A percentile compares a stretch with the other conserved stretches of the same genome.
These are phyloP conservation scores for Poeciliopsis infans DNA, from an alignment of 2,797 vertebrate species.

Conservation along the genomic window DNA sequence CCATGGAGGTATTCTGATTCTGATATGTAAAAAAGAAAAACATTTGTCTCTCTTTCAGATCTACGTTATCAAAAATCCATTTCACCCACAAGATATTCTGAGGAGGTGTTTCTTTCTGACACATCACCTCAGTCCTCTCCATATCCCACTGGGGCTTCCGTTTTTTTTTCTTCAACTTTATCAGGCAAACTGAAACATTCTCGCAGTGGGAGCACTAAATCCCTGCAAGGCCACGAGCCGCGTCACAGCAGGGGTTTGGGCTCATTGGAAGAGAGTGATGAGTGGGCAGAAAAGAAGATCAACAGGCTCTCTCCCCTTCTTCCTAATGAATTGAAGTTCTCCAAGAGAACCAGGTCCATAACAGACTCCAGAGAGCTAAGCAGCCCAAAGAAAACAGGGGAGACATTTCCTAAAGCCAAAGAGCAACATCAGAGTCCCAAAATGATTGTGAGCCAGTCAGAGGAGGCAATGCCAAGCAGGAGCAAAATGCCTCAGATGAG, in stretches of 20 bases:
- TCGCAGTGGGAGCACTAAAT: constrained; percentile 63
- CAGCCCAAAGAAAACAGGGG: constrained; percentile 72
- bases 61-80: constrained; percentile 81
- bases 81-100: constrained; percentile 79
- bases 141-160: constrained; percentile 79
- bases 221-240: constrained; percentile 62
- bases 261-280: constrained; percentile 68
- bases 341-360: constrained; percentile 62
- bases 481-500: constrained; percentile 40
- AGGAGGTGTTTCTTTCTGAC: constrained; percentile 79
- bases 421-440: constrained; percentile 65
- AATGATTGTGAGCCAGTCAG: constrained; percentile 48
- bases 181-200: constrained; percentile 79
- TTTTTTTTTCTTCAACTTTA: constrained; percentile 73
- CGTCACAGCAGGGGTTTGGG: constrained; percentile 68
- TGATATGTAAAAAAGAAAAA: constrained; percentile 11
- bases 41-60: constrained; percentile 74
- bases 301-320: constrained; percentile 47
- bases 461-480: constrained; percentile 37
- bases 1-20: neutral
- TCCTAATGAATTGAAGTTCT: constrained; percentile 56
- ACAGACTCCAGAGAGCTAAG: constrained; percentile 65
- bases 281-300: constrained; percentile 66
- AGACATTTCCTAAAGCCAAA: constrained; percentile 72
- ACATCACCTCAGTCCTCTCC: constrained; percentile 81